A percentile compares a stretch with the other conserved stretches of the same genome.
Conservation (phyloP, 2,888 invertebrate species). For the Arenicola marina region DNA sequence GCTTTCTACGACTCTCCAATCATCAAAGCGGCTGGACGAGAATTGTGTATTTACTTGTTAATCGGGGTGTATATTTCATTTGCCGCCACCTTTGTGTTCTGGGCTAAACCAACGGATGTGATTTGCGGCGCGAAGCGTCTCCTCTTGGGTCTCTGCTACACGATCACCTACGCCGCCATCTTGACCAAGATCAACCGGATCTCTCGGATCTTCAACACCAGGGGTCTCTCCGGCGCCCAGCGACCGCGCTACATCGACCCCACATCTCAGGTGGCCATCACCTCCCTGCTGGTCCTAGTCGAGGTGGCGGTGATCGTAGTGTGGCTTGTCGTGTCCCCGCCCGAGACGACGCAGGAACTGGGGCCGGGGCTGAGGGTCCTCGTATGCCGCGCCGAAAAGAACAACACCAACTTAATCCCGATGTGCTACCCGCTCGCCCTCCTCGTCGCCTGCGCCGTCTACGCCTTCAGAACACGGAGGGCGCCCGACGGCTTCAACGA, state of each 20-base stretch:
- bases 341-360: slow-evolving; percentile 59
- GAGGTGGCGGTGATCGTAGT: slow-evolving; percentile 64
- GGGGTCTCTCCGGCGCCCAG: slow-evolving; percentile 40
- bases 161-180: slow-evolving; percentile 66
- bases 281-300: slow-evolving; percentile 61
- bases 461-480: slow-evolving; percentile 67
- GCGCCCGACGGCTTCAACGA: slow-evolving; percentile 69
- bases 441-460: slow-evolving; percentile 65
- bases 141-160: slow-evolving; percentile 66
- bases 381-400: slow-evolving; percentile 62
- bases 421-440: slow-evolving; percentile 66
- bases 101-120: slow-evolving; percentile 62
- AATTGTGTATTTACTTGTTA: slow-evolving; percentile 65
- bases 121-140: slow-evolving; percentile 65
- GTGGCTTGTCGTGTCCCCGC: slow-evolving; percentile 64
- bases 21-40: slow-evolving; percentile 67
- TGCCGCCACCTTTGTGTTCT: slow-evolving; percentile 65
- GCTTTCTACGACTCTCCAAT: slow-evolving; percentile 65
- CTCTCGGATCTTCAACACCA: slow-evolving; percentile 65
- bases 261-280: slow-evolving; percentile 65
- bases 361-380: slow-evolving; percentile 55
- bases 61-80: slow-evolving; percentile 65
- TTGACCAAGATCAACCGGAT: slow-evolving; percentile 67
- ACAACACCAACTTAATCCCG: slow-evolving; percentile 64
- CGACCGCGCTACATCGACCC: slow-evolving; percentile 62